phyloP scores from a whole-genome alignment of 1,140 invertebrate species.

The Trachymyrmex septentrionalis region DNA sequence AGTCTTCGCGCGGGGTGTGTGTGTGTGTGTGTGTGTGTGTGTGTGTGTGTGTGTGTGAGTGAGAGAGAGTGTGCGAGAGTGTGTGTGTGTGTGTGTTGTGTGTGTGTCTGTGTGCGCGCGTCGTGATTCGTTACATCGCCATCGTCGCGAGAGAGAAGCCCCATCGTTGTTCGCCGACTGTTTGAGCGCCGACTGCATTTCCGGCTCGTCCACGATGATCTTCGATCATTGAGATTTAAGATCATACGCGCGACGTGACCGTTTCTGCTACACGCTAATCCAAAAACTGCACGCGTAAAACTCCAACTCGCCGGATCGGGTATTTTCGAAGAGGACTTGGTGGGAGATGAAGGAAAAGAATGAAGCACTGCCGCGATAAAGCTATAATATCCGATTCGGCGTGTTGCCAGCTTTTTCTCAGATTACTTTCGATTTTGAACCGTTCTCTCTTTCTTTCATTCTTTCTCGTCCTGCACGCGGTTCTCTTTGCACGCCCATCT shows the following conservation, averaged over 20 bases:
- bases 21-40: too few relatives aligned
- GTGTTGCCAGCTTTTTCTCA: slow-evolving; percentile 66
- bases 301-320: slow-evolving; percentile 52
- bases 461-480: slow-evolving; percentile 79
- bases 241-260: slow-evolving; percentile 63
- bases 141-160: background rate
- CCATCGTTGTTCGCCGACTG: slow-evolving; percentile 51
- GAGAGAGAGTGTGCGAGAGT: too few relatives aligned
- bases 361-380: background rate
- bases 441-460: slow-evolving; percentile 64
- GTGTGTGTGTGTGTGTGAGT: too few relatives aligned
- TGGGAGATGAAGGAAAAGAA: background rate
- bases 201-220: slow-evolving; percentile 59
- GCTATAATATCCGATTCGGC: slow-evolving; percentile 35
- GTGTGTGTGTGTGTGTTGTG: too few relatives aligned
- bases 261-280: slow-evolving; percentile 75
- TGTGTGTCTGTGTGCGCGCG: too few relatives aligned
- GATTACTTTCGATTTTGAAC: slow-evolving; percentile 66
- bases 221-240: slow-evolving; percentile 39
- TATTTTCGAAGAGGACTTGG: slow-evolving; percentile 20
- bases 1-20: background rate
- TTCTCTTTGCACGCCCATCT: slow-evolving; percentile 84
- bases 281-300: slow-evolving; percentile 67
- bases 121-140: slow-evolving; percentile 22
- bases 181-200: slow-evolving; percentile 55